phyloP scores from a whole-genome alignment of 2,113 vertebrate genomes.

The Sinocyclocheilus maitianheensis region DNA sequence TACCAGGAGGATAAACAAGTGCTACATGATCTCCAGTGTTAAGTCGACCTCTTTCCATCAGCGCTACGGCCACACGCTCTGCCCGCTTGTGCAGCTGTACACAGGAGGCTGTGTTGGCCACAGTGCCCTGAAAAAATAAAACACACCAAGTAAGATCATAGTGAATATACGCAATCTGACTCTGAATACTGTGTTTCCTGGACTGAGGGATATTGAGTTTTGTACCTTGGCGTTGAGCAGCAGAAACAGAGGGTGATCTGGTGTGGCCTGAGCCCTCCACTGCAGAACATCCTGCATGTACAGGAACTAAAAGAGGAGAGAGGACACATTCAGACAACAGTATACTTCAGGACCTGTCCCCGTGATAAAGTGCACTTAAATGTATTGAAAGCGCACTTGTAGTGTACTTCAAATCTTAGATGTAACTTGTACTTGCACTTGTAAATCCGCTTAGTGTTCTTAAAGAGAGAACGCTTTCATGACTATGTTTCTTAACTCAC shows the following conservation, averaged over 20 bases:
- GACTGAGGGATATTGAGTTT: background rate
- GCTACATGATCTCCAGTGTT: conserved; percentile 91
- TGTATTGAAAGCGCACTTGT: background rate
- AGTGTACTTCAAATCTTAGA: background rate
- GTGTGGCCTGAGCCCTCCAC: conserved; percentile 94
- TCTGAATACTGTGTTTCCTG: background rate
- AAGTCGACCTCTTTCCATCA: conserved; percentile 85
- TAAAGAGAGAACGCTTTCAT: too few species aligned
- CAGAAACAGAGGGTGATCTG: conserved; percentile 90
- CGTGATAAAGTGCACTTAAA: background rate
- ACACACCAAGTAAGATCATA: background rate
- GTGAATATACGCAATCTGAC: conserved; percentile 2
- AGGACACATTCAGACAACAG: conserved; percentile 6
- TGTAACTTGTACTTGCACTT: background rate
- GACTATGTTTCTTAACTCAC: too few species aligned
- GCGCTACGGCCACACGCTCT: conserved; percentile 85
- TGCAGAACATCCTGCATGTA: conserved; percentile 95
- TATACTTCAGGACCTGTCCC: background rate
- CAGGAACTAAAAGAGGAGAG: conserved; percentile 78
- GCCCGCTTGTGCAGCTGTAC: conserved; percentile 92
- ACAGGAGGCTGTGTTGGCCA: conserved; percentile 87
- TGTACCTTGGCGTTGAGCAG: conserved; percentile 91
- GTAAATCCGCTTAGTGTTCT: too few species aligned
- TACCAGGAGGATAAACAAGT: conserved; percentile 93
- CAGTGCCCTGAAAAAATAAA: conserved; percentile 79